Evolutionary conservation across 2,888 invertebrate species (phyloP), one percentile per base, ranked within the genome.

Genomic region (Empis livida): DNA sequence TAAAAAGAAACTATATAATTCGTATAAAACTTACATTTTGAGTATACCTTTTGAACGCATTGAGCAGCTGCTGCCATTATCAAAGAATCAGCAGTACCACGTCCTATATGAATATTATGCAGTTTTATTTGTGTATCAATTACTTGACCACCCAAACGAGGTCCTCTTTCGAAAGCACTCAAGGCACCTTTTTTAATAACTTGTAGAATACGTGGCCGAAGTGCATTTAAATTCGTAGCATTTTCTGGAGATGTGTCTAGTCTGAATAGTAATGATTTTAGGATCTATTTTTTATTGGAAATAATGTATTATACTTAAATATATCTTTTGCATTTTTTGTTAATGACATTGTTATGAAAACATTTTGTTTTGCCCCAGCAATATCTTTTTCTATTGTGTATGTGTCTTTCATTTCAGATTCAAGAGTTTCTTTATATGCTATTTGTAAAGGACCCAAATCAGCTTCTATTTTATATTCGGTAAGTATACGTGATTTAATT

Each of bases 401-500:
- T 0, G 60, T 61, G 9, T 56, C 57, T 10, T 59, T 35, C 1
- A 54, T 48, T 0, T 63, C 55, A 5, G 57, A 46, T 14, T 61
- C 59, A 35, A 90, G 71, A 0, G 82, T 76, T 72, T 95, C 95
- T 48, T 83, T 79, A 65, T 96, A 96, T 1, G 93, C 87, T 41
- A 96, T 93, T 73, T 91, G 92, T 17, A 97, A 68, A 0, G 88
- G 82, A 0, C 97, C 97, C 17, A 96, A 70, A 52, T 93, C 89
- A 1, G 82, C 93, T 13, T 95, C 88, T 46, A 99, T 80, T 62
- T 87, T 88, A 67, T 90, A 96, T 59, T 97, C 94, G 46, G 80
- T 79, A 41, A 78, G 66, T 44, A 99, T 82, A 16, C 97, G 76
- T 55, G 95, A 91, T 61, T 84, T 86, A 37, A 96, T 84, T 50